These are phyloP conservation scores for Leguminivora glycinivorella DNA, from an alignment of 1,140 invertebrate genomes.

Conservation along the genomic window DNA sequence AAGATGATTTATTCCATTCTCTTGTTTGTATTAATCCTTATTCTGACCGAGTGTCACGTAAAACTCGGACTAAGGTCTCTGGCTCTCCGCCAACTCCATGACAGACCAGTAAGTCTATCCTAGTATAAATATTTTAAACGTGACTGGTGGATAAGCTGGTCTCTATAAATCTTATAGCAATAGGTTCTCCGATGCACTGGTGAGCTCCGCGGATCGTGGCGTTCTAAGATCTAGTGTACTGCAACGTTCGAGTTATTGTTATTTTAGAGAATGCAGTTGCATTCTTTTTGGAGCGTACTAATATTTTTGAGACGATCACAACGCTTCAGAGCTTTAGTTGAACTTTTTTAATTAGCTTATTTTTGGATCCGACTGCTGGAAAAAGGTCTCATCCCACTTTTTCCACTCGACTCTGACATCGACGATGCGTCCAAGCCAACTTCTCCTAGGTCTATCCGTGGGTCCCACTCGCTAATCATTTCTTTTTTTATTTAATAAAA, in stretches of 20 bases:
- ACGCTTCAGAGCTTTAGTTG: no score
- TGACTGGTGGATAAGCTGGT: not conserved
- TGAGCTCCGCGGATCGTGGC: not conserved
- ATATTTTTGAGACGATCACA: no score
- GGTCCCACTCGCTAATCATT: no score
- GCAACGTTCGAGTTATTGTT: not conserved
- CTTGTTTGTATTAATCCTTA: not conserved
- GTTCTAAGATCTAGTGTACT: not conserved
- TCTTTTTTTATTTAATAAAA: no score
- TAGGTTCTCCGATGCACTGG: not conserved
- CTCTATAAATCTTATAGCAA: not conserved
- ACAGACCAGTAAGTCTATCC: not conserved
- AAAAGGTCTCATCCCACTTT: no score
- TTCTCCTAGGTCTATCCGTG: no score
- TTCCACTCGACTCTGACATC: no score
- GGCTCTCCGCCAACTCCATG: not conserved
- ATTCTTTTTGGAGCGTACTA: no score
- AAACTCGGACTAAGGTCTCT: not conserved
- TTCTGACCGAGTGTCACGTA: not conserved
- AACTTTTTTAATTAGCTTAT: no score
- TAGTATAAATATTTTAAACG: conserved; percentile 4
- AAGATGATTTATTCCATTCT: no score
- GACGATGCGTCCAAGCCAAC: no score
- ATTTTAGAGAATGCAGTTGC: not conserved
- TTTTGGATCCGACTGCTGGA: no score